Conservation (phyloP, 1,140 invertebrate genomes). For the Gonioctena quinquepunctata region DNA sequence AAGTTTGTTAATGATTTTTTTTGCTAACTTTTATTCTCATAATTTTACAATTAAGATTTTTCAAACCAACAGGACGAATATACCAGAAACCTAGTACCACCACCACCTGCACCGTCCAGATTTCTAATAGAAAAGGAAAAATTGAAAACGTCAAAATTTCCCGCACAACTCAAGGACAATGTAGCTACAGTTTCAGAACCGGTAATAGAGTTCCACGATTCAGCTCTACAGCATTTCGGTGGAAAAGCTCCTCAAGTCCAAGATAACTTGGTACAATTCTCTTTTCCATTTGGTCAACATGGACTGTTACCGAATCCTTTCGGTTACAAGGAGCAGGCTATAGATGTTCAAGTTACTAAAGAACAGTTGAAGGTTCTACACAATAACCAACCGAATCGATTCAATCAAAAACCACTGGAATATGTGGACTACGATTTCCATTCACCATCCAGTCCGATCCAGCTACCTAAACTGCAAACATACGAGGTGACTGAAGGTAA, state of each 20-base stretch:
- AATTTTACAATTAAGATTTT: neutral
- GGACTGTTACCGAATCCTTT: conserved; percentile 2
- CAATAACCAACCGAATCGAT: conserved; percentile 35
- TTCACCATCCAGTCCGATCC: conserved; percentile 20
- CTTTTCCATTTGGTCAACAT: conserved; percentile 26
- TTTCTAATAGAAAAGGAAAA: conserved; percentile 32
- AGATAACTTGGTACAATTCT: conserved; percentile 31
- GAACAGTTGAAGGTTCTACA: conserved; percentile 50
- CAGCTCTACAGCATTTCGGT: neutral
- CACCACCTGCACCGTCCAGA: conserved; percentile 33
- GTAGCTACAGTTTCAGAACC: conserved; percentile 2
- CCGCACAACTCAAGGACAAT: conserved; percentile 5
- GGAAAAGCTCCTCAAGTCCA: conserved; percentile 1
- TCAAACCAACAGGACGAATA: conserved; percentile 44
- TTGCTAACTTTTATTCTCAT: too few relatives aligned
- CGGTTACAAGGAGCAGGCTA: conserved; percentile 26
- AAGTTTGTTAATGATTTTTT: too few relatives aligned
- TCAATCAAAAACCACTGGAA: conserved; percentile 22
- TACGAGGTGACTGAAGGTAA: conserved; percentile 51
- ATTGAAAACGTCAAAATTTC: conserved; percentile 18
- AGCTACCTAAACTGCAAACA: conserved; percentile 35
- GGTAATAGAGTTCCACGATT: neutral
- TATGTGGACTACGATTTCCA: conserved; percentile 35
- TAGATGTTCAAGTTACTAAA: conserved; percentile 50
- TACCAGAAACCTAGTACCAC: conserved; percentile 45